Percentiles rank a stretch among this genome's conserved stretches.
These are phyloP conservation scores for Rallus limicola DNA, from an alignment of 2,113 vertebrate species.

Conservation along the genomic window DNA sequence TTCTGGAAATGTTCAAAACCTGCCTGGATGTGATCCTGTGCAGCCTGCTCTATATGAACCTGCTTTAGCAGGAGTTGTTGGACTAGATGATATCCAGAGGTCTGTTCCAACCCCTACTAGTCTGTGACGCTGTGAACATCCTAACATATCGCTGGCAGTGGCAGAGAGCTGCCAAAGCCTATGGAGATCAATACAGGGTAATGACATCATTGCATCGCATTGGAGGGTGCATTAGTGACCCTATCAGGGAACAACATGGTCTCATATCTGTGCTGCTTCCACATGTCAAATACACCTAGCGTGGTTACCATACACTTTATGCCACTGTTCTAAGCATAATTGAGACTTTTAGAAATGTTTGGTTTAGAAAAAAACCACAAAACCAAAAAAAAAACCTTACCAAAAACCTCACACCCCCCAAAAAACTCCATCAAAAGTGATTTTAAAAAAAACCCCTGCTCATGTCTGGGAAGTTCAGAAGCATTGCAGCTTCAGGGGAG, in stretches of 20 bases:
- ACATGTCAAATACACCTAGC: background rate
- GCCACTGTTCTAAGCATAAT: background rate
- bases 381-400: background rate
- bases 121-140: too few species aligned
- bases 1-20: too few species aligned
- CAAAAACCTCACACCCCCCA: background rate
- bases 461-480: background rate
- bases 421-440: background rate
- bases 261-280: background rate
- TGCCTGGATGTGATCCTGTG: too few species aligned
- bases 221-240: background rate
- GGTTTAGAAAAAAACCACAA: background rate
- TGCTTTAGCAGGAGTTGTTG: too few species aligned
- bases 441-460: fast-evolving
- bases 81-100: too few species aligned
- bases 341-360: background rate
- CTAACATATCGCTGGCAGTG: background rate
- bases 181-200: background rate
- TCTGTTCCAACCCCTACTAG: too few species aligned
- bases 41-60: too few species aligned
- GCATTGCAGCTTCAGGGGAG: background rate
- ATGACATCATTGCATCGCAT: fast-evolving
- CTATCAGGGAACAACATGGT: background rate
- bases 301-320: background rate
- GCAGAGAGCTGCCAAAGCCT: background rate